Evolutionary conservation across 2,113 vertebrate genomes (phyloP).

Genomic region (Chaetops frenatus): DNA sequence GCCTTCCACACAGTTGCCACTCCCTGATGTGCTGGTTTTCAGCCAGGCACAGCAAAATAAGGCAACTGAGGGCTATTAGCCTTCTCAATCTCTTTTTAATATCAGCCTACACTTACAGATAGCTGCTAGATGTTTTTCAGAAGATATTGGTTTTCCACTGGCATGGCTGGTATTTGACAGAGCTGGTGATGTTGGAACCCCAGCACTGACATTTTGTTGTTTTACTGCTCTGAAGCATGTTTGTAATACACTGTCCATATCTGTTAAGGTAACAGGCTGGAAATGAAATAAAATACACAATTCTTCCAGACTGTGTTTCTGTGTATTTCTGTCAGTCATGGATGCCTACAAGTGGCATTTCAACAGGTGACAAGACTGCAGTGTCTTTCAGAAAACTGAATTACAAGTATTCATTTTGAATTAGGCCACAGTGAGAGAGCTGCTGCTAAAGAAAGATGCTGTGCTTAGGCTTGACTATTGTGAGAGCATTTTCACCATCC

Average conservation of each 20-base stretch:
- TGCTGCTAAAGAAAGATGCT: not conserved
- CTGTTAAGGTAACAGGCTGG: not conserved
- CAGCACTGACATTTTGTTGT: not conserved
- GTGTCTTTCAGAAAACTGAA: not conserved
- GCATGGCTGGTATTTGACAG: not conserved
- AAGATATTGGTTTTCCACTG: not conserved
- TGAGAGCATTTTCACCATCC: not conserved
- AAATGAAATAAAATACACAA: not conserved
- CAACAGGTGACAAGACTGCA: not conserved
- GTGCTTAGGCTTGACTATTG: not conserved
- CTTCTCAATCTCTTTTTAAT: slow-evolving; percentile 33
- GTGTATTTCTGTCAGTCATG: not conserved
- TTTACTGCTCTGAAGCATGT: not conserved
- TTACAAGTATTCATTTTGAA: not conserved
- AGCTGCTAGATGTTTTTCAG: not conserved
- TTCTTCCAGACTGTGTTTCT: not conserved
- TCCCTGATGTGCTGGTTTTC: not conserved
- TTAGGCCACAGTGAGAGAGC: not conserved
- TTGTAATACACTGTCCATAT: not conserved
- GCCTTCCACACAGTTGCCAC: not conserved
- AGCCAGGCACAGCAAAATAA: not conserved
- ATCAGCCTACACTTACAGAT: not conserved
- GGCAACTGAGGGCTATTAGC: not conserved
- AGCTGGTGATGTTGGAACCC: not conserved
- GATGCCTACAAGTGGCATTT: not conserved